phyloP scores from a whole-genome alignment of 2,113 vertebrate genomes.

The Ornithorhynchus anatinus region DNA sequence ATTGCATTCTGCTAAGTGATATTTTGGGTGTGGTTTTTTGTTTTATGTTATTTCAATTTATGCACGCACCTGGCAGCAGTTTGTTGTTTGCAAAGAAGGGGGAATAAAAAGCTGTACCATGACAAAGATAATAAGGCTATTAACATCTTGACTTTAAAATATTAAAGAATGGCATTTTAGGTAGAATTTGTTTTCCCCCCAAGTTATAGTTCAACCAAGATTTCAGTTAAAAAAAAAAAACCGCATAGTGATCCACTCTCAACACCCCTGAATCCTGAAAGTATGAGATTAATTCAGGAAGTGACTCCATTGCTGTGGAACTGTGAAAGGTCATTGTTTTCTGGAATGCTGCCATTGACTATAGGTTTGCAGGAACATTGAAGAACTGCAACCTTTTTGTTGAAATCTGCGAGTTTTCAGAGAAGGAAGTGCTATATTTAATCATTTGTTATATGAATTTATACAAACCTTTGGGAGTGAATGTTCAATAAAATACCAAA shows the following conservation, averaged over 20 bases:
- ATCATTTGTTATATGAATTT: too few species aligned
- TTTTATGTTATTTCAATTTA: constrained; percentile 27
- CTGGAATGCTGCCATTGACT: constrained; percentile 25
- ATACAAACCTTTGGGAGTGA: too few species aligned
- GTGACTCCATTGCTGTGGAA: constrained; percentile 24
- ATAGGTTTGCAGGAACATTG: constrained; percentile 25
- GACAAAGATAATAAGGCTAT: not conserved
- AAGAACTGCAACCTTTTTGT: not conserved
- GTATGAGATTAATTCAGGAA: constrained; percentile 16
- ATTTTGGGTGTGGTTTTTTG: constrained; percentile 1
- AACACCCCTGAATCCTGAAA: constrained; percentile 24
- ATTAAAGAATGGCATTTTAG: not conserved
- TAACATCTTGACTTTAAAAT: constrained; percentile 8
- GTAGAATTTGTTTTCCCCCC: not conserved
- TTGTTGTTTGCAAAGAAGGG: not conserved
- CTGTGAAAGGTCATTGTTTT: constrained; percentile 11
- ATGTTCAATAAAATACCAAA: not conserved
- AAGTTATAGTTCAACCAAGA: constrained; percentile 14
- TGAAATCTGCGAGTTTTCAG: too few species aligned
- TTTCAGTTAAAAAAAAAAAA: not conserved
- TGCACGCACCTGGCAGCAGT: constrained; percentile 14
- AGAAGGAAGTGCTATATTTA: too few species aligned
- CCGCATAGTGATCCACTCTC: constrained; percentile 5
- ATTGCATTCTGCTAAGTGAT: not conserved
- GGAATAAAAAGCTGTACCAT: not conserved